A percentile compares a stretch with the other conserved stretches of the same genome.
Conservation (phyloP, 2,113 vertebrate species). For the Laticauda laticaudata region DNA sequence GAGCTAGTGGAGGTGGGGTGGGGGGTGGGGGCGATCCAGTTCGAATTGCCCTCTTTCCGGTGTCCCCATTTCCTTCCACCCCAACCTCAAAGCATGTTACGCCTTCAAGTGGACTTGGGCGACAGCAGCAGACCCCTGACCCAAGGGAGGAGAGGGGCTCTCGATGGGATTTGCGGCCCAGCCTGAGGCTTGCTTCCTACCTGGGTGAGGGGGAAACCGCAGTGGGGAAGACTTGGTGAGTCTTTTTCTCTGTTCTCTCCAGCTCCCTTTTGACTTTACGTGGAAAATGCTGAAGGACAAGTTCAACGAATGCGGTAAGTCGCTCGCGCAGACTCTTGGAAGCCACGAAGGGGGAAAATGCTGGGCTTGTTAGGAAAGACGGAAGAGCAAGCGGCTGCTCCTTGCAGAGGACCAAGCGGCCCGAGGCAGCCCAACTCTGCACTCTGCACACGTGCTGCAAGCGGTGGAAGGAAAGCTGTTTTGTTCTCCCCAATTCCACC, state of each 20-base stretch:
- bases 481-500: background rate
- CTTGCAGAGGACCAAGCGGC: too few relatives aligned
- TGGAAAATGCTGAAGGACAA: constrained; percentile 99
- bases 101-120: background rate
- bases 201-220: background rate
- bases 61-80: background rate
- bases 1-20: background rate
- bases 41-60: background rate
- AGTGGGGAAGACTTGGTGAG: background rate
- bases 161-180: background rate
- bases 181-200: background rate
- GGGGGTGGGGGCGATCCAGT: background rate
- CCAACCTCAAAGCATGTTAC: background rate
- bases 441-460: background rate
- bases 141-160: too few relatives aligned
- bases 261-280: constrained; percentile 97
- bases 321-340: fast-evolving
- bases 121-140: background rate
- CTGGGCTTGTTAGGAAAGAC: fast-evolving
- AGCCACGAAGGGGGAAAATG: background rate
- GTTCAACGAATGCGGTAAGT: constrained; percentile 93
- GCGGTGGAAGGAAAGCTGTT: background rate
- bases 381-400: background rate
- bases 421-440: too few relatives aligned
- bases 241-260: constrained; percentile 34